Base-by-base conservation (phyloP, 2,113 vertebrate genomes). In the Hemiscyllium ocellatum region DNA sequence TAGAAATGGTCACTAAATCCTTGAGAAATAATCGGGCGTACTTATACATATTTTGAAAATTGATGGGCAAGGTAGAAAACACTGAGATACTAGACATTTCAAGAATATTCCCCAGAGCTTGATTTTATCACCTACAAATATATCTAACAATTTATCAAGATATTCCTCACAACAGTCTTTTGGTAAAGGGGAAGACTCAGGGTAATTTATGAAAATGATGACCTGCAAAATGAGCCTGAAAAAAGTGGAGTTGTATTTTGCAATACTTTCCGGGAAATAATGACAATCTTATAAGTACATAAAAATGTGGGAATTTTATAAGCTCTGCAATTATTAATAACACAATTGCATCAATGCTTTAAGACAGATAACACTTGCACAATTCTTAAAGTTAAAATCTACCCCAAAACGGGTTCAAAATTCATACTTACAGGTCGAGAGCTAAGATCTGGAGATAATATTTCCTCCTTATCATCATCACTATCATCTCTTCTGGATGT, bases 391-490 rank as follows among this genome's bases (percentile, higher is more conserved):
- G n/a, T 91, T 65, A 61, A 56, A 37, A 37, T 17, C 20, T 50
- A 52, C 15, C 24, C 52, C 52, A 91, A 91, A 91, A 91, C n/a
- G 65, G n/a, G 26, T 29, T 91, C 26, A 91, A 91, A 91, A 61
- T 91, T 19, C 47, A 90, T 96, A 98, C 99, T 99, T 96, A 99
- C 99, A 10, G 98, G 98, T 97, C 97, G 97, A 96, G 98, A 98
- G 96, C 98, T 98, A 96, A 99, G 97, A 80, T 99, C 99, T 96
- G 98, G 98, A 96, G 99, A 99, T n/a, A 98, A 99, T 96, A 98
- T 97, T 95, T 99, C 98, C 96, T 99, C 98, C 96, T 98, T 98
- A 96, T 99, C 98, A 95, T 98, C 97, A 96, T 98, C 97, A 37
- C 97, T 95, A 96, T 98, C 96, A 1, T 97, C 96, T 52, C 95